Percentiles rank a stretch among this genome's conserved stretches.
Conservation (phyloP, 2,113 vertebrate species). For the Lophochroa leadbeateri region DNA sequence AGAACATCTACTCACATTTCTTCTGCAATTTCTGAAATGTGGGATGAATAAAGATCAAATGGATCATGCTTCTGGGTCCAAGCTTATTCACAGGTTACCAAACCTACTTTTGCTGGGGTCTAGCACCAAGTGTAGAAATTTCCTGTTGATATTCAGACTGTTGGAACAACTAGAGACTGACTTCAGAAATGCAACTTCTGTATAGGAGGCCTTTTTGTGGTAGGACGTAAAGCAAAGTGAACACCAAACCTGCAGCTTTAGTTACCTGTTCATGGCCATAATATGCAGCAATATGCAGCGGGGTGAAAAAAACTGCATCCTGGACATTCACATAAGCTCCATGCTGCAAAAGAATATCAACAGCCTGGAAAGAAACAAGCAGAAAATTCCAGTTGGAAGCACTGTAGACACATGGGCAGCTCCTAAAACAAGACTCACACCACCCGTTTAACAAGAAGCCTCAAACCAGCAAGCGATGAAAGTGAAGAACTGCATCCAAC, state of each 20-base stretch:
- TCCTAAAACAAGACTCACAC: not conserved
- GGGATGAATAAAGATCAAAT: not conserved
- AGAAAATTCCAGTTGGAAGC: not conserved
- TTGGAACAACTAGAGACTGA: not conserved
- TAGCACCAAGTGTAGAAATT: not conserved
- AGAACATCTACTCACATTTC: not conserved
- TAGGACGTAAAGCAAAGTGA: not conserved
- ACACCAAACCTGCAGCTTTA: not conserved
- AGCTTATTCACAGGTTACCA: not conserved
- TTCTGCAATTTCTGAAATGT: not conserved
- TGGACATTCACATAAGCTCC: slow-evolving; percentile 90
- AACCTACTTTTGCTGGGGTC: not conserved
- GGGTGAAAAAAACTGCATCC: slow-evolving; percentile 93
- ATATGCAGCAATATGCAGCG: slow-evolving; percentile 87
- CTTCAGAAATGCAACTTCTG: not conserved
- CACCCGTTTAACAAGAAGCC: not conserved
- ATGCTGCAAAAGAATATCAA: slow-evolving; percentile 88
- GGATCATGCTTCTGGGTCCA: not conserved
- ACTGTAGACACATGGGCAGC: accelerated
- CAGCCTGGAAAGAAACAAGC: slow-evolving; percentile 71
- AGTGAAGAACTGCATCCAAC: not conserved
- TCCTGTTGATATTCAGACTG: not conserved
- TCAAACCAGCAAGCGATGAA: not conserved
- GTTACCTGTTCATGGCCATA: slow-evolving; percentile 86
- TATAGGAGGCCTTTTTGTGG: not conserved